phyloP scores from a whole-genome alignment of 2,888 invertebrate genomes.

The Tetanocera ferruginea region DNA sequence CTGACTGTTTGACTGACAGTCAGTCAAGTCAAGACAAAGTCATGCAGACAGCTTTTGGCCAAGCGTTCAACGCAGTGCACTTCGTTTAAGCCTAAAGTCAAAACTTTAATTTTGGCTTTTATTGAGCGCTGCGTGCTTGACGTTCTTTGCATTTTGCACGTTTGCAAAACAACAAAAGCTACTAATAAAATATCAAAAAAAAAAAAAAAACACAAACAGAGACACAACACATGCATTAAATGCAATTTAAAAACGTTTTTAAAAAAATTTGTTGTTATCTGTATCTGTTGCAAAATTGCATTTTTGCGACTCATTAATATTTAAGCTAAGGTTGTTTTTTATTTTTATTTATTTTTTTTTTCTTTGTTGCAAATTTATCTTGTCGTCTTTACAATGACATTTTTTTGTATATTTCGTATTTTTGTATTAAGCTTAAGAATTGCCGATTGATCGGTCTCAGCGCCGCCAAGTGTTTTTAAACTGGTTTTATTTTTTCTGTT shows the following conservation, averaged over 20 bases:
- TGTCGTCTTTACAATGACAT: not conserved
- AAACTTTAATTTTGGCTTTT: constrained; percentile 22
- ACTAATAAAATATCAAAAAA: too few species aligned
- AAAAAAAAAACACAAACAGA: too few species aligned
- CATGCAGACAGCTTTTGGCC: not conserved
- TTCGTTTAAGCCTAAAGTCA: not conserved
- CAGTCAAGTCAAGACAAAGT: not conserved
- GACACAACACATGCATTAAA: not conserved
- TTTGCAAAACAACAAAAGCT: not conserved
- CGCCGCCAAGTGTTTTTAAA: not conserved
- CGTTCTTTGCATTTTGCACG: not conserved
- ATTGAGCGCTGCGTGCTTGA: not conserved
- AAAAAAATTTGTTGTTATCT: not conserved
- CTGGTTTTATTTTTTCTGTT: not conserved
- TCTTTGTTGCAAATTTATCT: not conserved
- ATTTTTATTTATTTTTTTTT: not conserved
- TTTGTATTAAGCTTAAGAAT: constrained; percentile 17
- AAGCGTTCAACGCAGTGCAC: too few species aligned
- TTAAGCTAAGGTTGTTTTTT: not conserved
- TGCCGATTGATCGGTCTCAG: not conserved
- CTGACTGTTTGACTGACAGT: not conserved
- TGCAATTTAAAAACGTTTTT: not conserved
- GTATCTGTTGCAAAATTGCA: not conserved
- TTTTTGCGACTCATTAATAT: not conserved
- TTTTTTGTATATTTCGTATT: constrained; percentile 14